Evolutionary conservation across 2,797 vertebrate genomes (phyloP).

Genomic region (Limosa lapponica): DNA sequence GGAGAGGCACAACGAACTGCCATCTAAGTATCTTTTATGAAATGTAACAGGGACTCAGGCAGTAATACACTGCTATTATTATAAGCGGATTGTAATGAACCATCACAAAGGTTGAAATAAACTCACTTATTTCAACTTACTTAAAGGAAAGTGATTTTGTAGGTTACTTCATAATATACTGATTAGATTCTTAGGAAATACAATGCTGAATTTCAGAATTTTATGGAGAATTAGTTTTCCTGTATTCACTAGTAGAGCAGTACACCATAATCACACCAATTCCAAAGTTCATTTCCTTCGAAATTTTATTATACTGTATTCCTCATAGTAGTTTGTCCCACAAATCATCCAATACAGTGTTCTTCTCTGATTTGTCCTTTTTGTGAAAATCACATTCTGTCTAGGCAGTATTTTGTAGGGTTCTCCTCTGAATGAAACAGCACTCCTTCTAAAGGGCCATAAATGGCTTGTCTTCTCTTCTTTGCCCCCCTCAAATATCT

Average conservation of each 20-base stretch:
- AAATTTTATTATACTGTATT: background rate
- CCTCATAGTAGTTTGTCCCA: rapidly evolving
- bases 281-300: background rate
- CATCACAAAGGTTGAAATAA: background rate
- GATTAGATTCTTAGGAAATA: background rate
- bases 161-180: background rate
- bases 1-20: background rate
- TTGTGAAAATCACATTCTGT: background rate
- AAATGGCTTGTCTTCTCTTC: background rate
- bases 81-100: background rate
- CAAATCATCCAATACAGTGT: background rate
- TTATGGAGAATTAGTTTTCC: background rate
- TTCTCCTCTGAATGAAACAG: background rate
- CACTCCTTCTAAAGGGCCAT: background rate
- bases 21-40: background rate
- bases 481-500: background rate
- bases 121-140: background rate
- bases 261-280: background rate
- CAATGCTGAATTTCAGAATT: background rate
- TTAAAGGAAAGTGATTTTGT: background rate
- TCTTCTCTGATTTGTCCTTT: background rate
- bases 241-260: background rate
- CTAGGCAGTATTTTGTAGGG: background rate
- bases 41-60: background rate
- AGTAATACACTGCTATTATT: background rate